Percentiles rank a stretch among this genome's conserved stretches.
Conservation (phyloP, 2,888 invertebrate genomes). For the Microchrysa polita region DNA sequence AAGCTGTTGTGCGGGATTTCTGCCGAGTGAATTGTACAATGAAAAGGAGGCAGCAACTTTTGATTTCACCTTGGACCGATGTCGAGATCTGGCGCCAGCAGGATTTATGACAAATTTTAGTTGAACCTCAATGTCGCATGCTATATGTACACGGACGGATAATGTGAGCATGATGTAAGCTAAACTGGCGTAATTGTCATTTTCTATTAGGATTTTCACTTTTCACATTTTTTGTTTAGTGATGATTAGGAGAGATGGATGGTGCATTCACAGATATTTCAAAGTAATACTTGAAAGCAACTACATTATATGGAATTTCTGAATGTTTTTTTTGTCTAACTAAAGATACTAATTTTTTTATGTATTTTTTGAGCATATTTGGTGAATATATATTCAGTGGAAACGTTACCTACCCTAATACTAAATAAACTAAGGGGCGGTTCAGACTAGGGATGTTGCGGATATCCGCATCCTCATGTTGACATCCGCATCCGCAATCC, state of each 20-base stretch:
- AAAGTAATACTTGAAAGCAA: not conserved
- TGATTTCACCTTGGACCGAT: slow-evolving; percentile 12
- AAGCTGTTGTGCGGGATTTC: not conserved
- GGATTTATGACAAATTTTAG: slow-evolving; percentile 1
- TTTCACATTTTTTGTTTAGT: not conserved
- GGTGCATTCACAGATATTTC: not conserved
- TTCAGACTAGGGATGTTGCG: too few relatives aligned
- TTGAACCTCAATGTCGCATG: not conserved
- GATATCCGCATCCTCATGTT: too few relatives aligned
- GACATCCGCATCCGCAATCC: too few relatives aligned
- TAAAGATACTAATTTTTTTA: too few relatives aligned
- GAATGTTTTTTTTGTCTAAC: too few relatives aligned
- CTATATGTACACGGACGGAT: not conserved
- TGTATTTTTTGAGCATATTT: too few relatives aligned
- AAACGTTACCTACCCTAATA: too few relatives aligned
- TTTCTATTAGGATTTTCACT: not conserved
- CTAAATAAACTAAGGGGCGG: too few relatives aligned
- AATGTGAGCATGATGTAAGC: not conserved
- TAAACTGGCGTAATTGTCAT: not conserved
- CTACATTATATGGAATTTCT: too few relatives aligned
- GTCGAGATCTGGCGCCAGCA: not conserved
- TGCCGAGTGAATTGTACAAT: slow-evolving; percentile 11
- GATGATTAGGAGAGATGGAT: not conserved
- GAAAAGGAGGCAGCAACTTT: not conserved
- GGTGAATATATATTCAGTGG: too few relatives aligned